Evolutionary conservation across 2,113 vertebrate genomes (phyloP).

Genomic region (Cryptotis parvus): DNA sequence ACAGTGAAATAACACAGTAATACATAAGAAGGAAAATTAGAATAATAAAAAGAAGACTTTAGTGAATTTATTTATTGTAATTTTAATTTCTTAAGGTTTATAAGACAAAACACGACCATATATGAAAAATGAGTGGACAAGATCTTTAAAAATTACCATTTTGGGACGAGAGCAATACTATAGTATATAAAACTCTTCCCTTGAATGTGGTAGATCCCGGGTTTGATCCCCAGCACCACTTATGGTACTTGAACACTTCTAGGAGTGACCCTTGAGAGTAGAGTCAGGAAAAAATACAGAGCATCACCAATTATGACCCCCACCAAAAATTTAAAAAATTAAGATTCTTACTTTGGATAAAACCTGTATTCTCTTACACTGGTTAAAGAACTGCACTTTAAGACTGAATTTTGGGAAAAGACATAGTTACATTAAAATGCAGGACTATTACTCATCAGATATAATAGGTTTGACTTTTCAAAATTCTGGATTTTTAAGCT

Average conservation of each 20-base stretch:
- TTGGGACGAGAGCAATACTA: too few species aligned
- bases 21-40: not conserved
- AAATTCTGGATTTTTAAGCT: slow-evolving; percentile 65
- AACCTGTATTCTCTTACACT: not conserved
- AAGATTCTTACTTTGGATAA: not conserved
- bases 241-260: too few species aligned
- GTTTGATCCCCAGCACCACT: too few species aligned
- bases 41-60: not conserved
- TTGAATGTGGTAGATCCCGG: too few species aligned
- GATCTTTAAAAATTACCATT: not conserved
- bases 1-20: too few species aligned
- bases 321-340: too few species aligned
- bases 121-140: not conserved
- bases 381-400: not conserved
- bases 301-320: too few species aligned
- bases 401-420: slow-evolving; percentile 31
- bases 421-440: not conserved
- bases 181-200: too few species aligned
- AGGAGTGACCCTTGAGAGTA: too few species aligned
- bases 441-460: slow-evolving; percentile 37
- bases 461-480: slow-evolving; percentile 57
- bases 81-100: slow-evolving; percentile 1
- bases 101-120: slow-evolving; percentile 3
- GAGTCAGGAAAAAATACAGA: too few species aligned
- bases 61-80: not conserved